Percentiles rank a stretch among this genome's conserved stretches.
Conservation (phyloP, 2,888 invertebrate species). For the Cryptophagus acutangulus region DNA sequence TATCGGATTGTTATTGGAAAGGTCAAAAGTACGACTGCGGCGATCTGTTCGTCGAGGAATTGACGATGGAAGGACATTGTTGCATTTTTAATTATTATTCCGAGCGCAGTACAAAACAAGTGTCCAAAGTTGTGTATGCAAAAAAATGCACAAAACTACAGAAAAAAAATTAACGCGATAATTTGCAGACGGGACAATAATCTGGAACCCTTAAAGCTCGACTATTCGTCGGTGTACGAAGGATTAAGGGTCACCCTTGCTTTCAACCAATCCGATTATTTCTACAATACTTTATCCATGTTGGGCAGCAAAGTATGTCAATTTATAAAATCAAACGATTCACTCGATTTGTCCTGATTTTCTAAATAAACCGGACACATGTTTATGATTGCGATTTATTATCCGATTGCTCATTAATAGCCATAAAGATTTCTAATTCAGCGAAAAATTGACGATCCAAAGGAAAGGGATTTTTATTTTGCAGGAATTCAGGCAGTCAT, state of each 20-base stretch:
- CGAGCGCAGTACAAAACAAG: slow-evolving; percentile 44
- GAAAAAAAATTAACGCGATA: neutral
- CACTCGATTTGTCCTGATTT: too few species aligned
- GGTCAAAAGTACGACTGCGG: slow-evolving; percentile 47
- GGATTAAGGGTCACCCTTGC: slow-evolving; percentile 37
- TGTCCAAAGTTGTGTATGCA: slow-evolving; percentile 37
- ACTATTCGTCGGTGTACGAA: slow-evolving; percentile 20
- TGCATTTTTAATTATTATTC: slow-evolving; percentile 58
- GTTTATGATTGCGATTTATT: too few species aligned
- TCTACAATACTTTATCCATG: slow-evolving; percentile 50
- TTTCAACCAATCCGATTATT: slow-evolving; percentile 46
- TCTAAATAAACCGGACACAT: too few species aligned
- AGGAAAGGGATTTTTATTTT: too few species aligned
- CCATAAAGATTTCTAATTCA: too few species aligned
- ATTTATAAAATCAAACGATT: neutral
- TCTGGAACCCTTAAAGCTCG: slow-evolving; percentile 17
- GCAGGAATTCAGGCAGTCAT: too few species aligned
- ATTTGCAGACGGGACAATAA: slow-evolving; percentile 22
- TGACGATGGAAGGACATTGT: slow-evolving; percentile 57
- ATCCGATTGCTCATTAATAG: too few species aligned
- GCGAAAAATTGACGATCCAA: too few species aligned
- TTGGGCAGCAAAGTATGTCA: slow-evolving; percentile 51
- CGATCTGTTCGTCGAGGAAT: slow-evolving; percentile 52
- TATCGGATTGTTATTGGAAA: slow-evolving; percentile 53
- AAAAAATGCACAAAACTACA: too few species aligned